Percentiles rank a stretch among this genome's conserved stretches.
These are phyloP conservation scores for Chiloscyllium punctatum DNA, from an alignment of 2,797 vertebrate genomes.

Conservation along the genomic window DNA sequence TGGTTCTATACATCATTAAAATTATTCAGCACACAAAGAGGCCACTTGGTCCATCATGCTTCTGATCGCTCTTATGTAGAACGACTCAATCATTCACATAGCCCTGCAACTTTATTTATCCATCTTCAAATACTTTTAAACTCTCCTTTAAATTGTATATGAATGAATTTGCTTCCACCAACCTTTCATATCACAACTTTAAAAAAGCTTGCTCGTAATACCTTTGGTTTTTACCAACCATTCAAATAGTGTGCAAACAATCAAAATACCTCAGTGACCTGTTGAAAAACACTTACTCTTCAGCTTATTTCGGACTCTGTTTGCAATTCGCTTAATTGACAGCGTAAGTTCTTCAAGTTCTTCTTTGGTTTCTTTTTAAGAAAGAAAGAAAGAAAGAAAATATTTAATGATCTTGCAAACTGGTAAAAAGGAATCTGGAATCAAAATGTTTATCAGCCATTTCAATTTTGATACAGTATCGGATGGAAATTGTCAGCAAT, in stretches of 20 bases:
- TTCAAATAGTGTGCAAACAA: not conserved
- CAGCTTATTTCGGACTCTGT: slow-evolving; percentile 73
- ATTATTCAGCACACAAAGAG: not conserved
- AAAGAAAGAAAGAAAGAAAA: slow-evolving; percentile 26
- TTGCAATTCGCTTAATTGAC: slow-evolving; percentile 84
- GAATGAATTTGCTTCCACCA: not conserved
- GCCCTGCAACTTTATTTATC: not conserved
- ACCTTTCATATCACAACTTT: not conserved
- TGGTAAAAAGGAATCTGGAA: not conserved
- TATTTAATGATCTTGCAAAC: not conserved
- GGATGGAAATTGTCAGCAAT: not conserved
- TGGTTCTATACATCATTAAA: not conserved
- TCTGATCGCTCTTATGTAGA: not conserved
- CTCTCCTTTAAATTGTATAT: not conserved
- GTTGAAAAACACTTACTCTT: slow-evolving; percentile 67
- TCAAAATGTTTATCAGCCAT: not conserved
- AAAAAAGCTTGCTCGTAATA: not conserved
- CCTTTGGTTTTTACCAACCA: not conserved
- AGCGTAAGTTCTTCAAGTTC: slow-evolving; percentile 78
- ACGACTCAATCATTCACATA: not conserved
- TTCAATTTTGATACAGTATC: not conserved
- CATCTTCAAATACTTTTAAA: not conserved
- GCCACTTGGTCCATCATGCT: not conserved
- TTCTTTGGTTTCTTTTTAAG: slow-evolving; percentile 74
- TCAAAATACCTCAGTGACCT: not conserved